These are phyloP conservation scores for Fratercula arctica DNA, from an alignment of 2,797 vertebrate species.

Conservation along the genomic window DNA sequence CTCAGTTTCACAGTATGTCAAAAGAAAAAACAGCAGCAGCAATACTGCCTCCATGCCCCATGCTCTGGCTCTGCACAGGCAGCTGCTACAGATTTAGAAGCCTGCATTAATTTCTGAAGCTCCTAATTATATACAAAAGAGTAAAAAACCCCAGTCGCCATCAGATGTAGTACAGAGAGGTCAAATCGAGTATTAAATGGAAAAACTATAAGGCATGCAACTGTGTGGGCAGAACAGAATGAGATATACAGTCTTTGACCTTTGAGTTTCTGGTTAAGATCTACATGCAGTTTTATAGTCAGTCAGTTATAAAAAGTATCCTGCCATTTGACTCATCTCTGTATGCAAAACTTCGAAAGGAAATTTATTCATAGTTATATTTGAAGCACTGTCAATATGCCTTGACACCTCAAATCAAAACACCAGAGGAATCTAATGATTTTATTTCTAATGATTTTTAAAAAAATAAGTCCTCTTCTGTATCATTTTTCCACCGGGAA, in stretches of 20 bases:
- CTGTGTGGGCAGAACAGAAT: not conserved
- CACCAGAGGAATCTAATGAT: constrained; percentile 16
- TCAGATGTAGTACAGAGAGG: not conserved
- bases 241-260: constrained; percentile 4
- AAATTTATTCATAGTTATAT: constrained; percentile 29
- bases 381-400: constrained; percentile 19
- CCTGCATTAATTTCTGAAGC: not conserved
- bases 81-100: not conserved
- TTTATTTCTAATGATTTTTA: not conserved
- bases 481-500: not conserved
- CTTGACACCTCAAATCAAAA: constrained; percentile 42
- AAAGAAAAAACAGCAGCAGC: not conserved
- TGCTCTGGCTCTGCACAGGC: not conserved
- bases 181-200: not conserved
- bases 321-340: constrained; percentile 53
- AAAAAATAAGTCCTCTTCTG: not conserved
- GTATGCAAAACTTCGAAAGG: not conserved
- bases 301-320: constrained; percentile 44
- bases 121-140: not conserved
- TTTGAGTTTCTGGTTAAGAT: not conserved
- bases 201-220: not conserved
- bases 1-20: not conserved
- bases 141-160: not conserved
- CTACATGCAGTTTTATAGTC: not conserved
- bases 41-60: not conserved